Conservation (phyloP, 2,888 invertebrate genomes). For the Seira musarum region DNA sequence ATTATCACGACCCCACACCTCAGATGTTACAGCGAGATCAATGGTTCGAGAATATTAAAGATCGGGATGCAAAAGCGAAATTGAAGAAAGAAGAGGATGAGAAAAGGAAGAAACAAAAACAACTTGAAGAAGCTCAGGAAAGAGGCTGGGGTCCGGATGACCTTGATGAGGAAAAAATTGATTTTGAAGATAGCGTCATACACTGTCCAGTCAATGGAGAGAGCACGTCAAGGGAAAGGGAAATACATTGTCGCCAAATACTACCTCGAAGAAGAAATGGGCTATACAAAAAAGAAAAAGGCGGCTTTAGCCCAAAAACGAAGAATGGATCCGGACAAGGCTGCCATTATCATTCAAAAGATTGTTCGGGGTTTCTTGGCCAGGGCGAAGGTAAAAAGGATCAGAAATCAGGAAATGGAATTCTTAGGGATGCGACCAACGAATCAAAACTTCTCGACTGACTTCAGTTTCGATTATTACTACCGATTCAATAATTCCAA, state of each 20-base stretch:
- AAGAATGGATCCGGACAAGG: slow-evolving; percentile 56
- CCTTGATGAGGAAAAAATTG: slow-evolving; percentile 43
- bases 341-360: slow-evolving; percentile 66
- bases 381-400: slow-evolving; percentile 58
- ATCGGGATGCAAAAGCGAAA: slow-evolving; percentile 74
- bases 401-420: slow-evolving; percentile 67
- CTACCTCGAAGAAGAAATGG: slow-evolving; percentile 58
- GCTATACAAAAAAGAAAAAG: slow-evolving; percentile 21
- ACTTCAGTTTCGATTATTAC: slow-evolving; percentile 31
- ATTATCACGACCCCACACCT: slow-evolving; percentile 62
- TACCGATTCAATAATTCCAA: slow-evolving; percentile 27
- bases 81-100: slow-evolving; percentile 47
- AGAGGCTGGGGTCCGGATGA: slow-evolving; percentile 28
- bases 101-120: slow-evolving; percentile 23
- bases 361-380: slow-evolving; percentile 69
- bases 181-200: slow-evolving; percentile 73
- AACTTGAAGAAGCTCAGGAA: slow-evolving; percentile 22
- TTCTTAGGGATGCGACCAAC: slow-evolving; percentile 68
- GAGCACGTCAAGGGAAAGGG: slow-evolving; percentile 88
- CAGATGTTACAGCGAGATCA: slow-evolving; percentile 60
- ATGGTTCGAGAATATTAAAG: slow-evolving; percentile 78
- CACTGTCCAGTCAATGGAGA: slow-evolving; percentile 84
- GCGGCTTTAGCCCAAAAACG: not conserved
- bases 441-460: slow-evolving; percentile 27
- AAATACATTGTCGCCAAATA: slow-evolving; percentile 73